phyloP scores from a whole-genome alignment of 2,888 invertebrate species.

The Apotomis capreana region DNA sequence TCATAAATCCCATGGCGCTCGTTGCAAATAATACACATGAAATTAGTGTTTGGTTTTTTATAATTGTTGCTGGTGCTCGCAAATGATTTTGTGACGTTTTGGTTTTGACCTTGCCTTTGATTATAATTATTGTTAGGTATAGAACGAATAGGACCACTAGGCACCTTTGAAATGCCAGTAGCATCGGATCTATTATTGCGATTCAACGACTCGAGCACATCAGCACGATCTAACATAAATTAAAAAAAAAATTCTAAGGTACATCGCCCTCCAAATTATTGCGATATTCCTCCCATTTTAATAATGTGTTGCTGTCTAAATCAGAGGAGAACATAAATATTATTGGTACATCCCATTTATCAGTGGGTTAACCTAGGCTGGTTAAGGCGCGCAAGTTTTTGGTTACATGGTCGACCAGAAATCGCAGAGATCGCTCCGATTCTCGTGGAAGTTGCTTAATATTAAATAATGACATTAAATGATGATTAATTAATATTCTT shows the following conservation, averaged over 20 bases:
- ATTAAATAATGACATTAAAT: too few relatives aligned
- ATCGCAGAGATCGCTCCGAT: slow-evolving; percentile 10
- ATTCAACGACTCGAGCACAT: slow-evolving; percentile 41
- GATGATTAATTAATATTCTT: too few relatives aligned
- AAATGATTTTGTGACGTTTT: slow-evolving; percentile 29
- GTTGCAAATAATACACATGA: slow-evolving; percentile 34
- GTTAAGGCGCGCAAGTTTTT: slow-evolving; percentile 46
- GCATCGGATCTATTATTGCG: slow-evolving; percentile 13
- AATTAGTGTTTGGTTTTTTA: slow-evolving; percentile 13
- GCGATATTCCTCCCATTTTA: too few relatives aligned
- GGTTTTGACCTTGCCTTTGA: slow-evolving; percentile 5
- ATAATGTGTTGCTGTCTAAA: too few relatives aligned
- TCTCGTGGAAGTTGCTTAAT: too few relatives aligned
- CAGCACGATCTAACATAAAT: slow-evolving; percentile 6
- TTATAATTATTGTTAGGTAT: neutral
- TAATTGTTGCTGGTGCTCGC: slow-evolving; percentile 19
- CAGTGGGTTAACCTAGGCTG: slow-evolving; percentile 44
- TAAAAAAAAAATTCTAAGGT: too few relatives aligned
- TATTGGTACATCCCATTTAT: slow-evolving; percentile 42
- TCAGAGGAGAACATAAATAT: slow-evolving; percentile 28
- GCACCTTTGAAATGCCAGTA: neutral
- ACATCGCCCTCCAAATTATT: too few relatives aligned
- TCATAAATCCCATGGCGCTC: too few relatives aligned
- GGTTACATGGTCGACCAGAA: slow-evolving; percentile 44
- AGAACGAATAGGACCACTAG: neutral